phyloP scores from a whole-genome alignment of 2,888 invertebrate species.

The Ichneumoninae sp. region DNA sequence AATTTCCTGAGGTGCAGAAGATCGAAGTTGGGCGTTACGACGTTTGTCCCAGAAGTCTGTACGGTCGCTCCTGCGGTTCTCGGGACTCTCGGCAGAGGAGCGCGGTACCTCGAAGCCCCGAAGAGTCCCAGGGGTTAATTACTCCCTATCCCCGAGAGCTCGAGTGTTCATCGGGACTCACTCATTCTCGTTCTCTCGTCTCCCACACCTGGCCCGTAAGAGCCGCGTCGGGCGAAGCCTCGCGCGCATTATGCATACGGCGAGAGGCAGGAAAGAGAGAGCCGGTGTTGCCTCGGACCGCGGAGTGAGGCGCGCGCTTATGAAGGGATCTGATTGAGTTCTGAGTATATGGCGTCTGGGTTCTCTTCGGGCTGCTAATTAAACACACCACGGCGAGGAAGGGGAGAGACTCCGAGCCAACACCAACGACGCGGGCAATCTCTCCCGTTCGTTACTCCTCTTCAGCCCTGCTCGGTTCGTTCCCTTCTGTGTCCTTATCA shows the following conservation, averaged over 20 bases:
- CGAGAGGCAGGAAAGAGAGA: constrained; percentile 8
- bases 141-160: constrained; percentile 44
- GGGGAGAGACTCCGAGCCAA: constrained; percentile 49
- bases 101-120: constrained; percentile 42
- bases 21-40: not conserved
- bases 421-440: constrained; percentile 62
- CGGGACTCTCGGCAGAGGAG: constrained; percentile 5
- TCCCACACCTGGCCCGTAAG: constrained; percentile 63
- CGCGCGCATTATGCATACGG: constrained; percentile 81
- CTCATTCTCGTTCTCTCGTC: constrained; percentile 44
- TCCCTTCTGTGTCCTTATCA: constrained; percentile 42
- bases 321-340: constrained; percentile 84
- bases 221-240: constrained; percentile 26
- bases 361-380: constrained; percentile 83
- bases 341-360: constrained; percentile 83
- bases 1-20: not conserved
- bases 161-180: constrained; percentile 41
- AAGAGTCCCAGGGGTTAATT: constrained; percentile 61
- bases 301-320: constrained; percentile 75
- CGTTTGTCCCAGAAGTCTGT: not conserved
- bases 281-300: constrained; percentile 43
- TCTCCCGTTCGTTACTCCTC: constrained; percentile 29
- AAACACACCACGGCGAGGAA: constrained; percentile 78
- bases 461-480: constrained; percentile 18
- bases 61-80: not conserved